Evolutionary conservation across 2,888 invertebrate genomes (phyloP).

Genomic region (Tinea pellionella): DNA sequence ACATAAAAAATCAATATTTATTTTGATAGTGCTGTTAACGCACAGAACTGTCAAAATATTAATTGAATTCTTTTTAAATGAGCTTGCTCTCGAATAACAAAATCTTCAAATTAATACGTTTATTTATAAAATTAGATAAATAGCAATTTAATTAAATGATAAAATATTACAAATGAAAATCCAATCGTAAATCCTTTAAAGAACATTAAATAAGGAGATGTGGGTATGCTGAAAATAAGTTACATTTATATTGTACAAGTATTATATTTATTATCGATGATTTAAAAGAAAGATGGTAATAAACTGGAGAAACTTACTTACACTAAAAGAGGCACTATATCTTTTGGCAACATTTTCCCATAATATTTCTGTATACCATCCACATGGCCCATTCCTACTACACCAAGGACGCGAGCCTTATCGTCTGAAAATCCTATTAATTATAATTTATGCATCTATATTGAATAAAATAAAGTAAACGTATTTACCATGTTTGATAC

Average conservation of each 20-base stretch:
- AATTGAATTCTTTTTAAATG: not conserved
- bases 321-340: constrained; percentile 54
- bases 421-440: constrained; percentile 28
- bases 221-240: too few species aligned
- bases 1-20: not conserved
- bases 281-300: too few species aligned
- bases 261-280: too few species aligned
- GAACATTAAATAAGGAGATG: not conserved
- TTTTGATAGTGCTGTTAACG: not conserved
- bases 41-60: not conserved
- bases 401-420: constrained; percentile 84
- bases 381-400: constrained; percentile 97
- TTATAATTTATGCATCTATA: not conserved
- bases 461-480: too few species aligned
- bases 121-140: not conserved
- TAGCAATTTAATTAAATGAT: not conserved
- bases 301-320: constrained; percentile 28
- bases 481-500: constrained; percentile 44
- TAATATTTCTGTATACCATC: constrained; percentile 79
- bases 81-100: not conserved
- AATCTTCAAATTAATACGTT: not conserved
- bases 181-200: not conserved
- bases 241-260: too few species aligned
- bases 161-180: not conserved
- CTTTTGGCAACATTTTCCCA: constrained; percentile 54